Base-by-base conservation (phyloP, 2,797 vertebrate genomes). In the Taeniopygia guttata region DNA sequence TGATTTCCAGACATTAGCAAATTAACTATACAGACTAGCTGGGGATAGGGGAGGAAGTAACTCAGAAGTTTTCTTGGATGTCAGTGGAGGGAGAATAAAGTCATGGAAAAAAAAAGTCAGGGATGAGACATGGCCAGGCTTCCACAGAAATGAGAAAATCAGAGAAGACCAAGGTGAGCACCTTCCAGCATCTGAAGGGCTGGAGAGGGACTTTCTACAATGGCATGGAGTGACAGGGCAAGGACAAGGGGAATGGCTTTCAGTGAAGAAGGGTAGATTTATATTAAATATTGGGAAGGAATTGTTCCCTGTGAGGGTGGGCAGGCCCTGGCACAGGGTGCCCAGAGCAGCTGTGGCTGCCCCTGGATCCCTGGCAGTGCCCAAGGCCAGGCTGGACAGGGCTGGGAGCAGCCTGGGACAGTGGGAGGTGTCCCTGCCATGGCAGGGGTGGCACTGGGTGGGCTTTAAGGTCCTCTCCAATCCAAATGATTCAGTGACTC, bases 391-490 rank as follows among this genome's bases (percentile, higher is more conserved):
- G 26, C 0, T 66, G 59, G 59, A 20, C 0, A 2, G n/a, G 18
- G 3, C 3, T 38, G 0, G 36, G 26, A 59, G 45, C 21, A 19
- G 0, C 29, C 51, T 72, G 64, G 38, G 4, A 18, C 0, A 4
- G 29, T 12, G 21, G 40, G 0, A 72, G 18, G 4, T 10, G 51
- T 23, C 18, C 29, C 29, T 70, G 58, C 7, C 38, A 7, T 5
- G n/a, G 14, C 29, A 45, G 13, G 32, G 14, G 1, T 10, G 45
- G n/a, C 1, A 27, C 1, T 1, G 1, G 25, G 20, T 42, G 52
- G 4, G 2, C 2, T 72, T 59, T 48, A 9, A 72, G 9, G 6
- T 36, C 9, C 30, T 7, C 58, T 42, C 21, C 11, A 66, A 12
- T 10, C 10, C 22, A 27, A 51, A 77, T 15, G 11, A 32, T 23